These are phyloP conservation scores for Apamea sordens DNA, from an alignment of 2,888 invertebrate species.

Conservation along the genomic window DNA sequence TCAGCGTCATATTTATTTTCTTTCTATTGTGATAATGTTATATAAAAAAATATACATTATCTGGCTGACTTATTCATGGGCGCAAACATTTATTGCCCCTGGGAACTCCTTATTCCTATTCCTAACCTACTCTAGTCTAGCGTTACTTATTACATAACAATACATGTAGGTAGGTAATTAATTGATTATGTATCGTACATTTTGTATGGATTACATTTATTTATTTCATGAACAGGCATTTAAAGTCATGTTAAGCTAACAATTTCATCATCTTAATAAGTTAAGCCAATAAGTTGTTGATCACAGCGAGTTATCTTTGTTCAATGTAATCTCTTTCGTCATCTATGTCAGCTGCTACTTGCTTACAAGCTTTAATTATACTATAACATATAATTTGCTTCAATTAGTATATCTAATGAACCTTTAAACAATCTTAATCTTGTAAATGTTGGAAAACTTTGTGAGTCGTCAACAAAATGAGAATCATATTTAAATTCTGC, in stretches of 20 bases:
- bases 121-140: background rate
- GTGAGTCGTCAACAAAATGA: background rate
- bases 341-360: background rate
- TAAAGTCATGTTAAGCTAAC: slow-evolving; percentile 3
- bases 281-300: background rate
- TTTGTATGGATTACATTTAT: background rate
- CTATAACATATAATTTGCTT: background rate
- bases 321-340: background rate
- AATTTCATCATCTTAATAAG: background rate
- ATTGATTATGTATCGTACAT: background rate
- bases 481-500: background rate
- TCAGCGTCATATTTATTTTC: background rate
- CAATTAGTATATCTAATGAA: background rate
- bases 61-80: slow-evolving; percentile 2
- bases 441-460: background rate
- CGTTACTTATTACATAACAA: background rate
- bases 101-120: slow-evolving; percentile 1
- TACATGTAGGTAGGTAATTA: background rate
- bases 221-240: background rate
- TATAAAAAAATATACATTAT: background rate
- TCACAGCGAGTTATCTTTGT: background rate
- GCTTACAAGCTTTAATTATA: background rate
- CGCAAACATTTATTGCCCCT: background rate
- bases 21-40: background rate
- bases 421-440: too few species aligned